Percentiles rank a stretch among this genome's conserved stretches.
phyloP scores from a whole-genome alignment of 2,888 invertebrate genomes.

The Eupithecia vulgata region DNA sequence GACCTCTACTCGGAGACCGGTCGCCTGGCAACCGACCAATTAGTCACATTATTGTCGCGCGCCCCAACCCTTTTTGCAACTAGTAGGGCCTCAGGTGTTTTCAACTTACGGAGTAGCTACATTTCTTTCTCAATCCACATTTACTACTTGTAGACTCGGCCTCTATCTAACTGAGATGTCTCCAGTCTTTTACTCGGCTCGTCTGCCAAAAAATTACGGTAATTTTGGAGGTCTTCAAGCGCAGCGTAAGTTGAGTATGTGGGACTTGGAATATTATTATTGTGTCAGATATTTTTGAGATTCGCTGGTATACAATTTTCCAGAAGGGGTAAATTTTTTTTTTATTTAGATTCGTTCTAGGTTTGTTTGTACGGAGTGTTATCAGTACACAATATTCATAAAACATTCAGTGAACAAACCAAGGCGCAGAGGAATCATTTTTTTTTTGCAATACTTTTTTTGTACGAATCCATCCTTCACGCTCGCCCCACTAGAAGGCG shows the following conservation, averaged over 20 bases:
- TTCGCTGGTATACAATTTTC: background rate
- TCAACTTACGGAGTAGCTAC: background rate
- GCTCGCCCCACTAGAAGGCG: too few relatives aligned
- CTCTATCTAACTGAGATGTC: background rate
- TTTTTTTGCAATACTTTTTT: too few relatives aligned
- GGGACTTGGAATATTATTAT: too few relatives aligned
- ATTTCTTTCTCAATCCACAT: background rate
- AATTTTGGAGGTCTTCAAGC: background rate
- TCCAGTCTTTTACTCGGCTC: too few relatives aligned
- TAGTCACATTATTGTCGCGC: constrained; percentile 20
- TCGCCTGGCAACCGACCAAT: constrained; percentile 22
- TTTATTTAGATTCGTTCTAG: too few relatives aligned
- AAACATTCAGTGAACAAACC: too few relatives aligned
- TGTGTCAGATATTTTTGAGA: background rate
- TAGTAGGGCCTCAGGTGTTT: constrained; percentile 8
- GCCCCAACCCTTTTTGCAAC: background rate
- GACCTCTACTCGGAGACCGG: background rate
- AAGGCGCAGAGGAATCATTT: too few relatives aligned
- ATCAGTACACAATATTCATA: too few relatives aligned
- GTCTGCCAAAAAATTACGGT: background rate
- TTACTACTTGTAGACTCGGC: background rate
- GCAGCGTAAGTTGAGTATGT: too few relatives aligned
- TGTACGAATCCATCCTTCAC: too few relatives aligned
- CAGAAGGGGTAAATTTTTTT: background rate
- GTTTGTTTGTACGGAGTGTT: too few relatives aligned